phyloP scores from a whole-genome alignment of 1,140 invertebrate species.

The Euwallacea similis region DNA sequence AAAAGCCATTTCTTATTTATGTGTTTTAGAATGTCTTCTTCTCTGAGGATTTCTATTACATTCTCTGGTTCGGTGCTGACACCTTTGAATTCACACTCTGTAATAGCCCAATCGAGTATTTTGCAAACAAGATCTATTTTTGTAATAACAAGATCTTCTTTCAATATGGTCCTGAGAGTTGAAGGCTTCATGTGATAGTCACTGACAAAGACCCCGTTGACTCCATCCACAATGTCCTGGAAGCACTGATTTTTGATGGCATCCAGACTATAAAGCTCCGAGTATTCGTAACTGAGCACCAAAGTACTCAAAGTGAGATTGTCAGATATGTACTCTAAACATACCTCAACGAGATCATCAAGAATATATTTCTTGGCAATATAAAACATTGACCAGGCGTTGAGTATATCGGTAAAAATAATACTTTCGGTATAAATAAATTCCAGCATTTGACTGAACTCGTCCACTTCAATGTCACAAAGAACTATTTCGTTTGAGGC shows the following conservation, averaged over 20 bases:
- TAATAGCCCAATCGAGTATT: conserved; percentile 57
- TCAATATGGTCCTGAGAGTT: conserved; percentile 55
- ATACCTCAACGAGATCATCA: conserved; percentile 56
- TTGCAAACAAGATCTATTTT: conserved; percentile 57
- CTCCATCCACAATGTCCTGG: conserved; percentile 56
- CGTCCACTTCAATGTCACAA: conserved; percentile 58
- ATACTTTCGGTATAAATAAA: conserved; percentile 61
- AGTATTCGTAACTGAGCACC: conserved; percentile 58
- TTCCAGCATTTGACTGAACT: conserved; percentile 59
- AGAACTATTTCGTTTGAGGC: conserved; percentile 57
- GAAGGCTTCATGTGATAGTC: conserved; percentile 55
- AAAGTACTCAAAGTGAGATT: conserved; percentile 59
- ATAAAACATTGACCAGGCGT: conserved; percentile 61
- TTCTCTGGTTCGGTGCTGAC: conserved; percentile 51
- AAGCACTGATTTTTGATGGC: conserved; percentile 54
- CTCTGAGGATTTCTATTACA: conserved; percentile 53
- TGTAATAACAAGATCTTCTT: conserved; percentile 55
- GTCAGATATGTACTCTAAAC: conserved; percentile 56
- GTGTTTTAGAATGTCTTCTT: conserved; percentile 46
- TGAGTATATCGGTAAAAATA: conserved; percentile 55
- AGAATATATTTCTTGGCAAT: conserved; percentile 61
- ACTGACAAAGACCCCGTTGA: conserved; percentile 54
- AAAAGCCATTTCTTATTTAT: conserved; percentile 33
- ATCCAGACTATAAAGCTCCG: conserved; percentile 58
- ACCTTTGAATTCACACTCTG: conserved; percentile 55